Percentiles rank a stretch among this genome's conserved stretches.
These are phyloP conservation scores for Sphyrna mokarran DNA, from an alignment of 2,113 vertebrate species.

Conservation along the genomic window DNA sequence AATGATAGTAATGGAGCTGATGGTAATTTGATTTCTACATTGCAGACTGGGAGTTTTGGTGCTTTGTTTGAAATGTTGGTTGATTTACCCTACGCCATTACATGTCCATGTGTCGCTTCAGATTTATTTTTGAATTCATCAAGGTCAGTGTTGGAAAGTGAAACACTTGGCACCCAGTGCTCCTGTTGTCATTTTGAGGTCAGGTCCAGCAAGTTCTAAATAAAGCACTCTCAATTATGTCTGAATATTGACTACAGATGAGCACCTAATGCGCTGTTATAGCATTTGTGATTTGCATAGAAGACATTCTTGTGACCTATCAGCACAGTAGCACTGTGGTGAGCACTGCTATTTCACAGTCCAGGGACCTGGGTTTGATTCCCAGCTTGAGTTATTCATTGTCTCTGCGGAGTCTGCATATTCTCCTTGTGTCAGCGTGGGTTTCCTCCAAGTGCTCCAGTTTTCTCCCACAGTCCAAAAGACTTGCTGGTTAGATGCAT, in stretches of 20 bases:
- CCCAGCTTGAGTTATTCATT: too few species aligned
- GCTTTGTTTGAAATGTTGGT: background rate
- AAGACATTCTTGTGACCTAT: background rate
- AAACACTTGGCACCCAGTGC: background rate
- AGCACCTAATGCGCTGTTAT: background rate
- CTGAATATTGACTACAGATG: background rate
- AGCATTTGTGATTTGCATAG: background rate
- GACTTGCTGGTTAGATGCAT: too few species aligned
- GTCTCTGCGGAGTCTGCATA: too few species aligned
- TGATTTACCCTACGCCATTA: background rate
- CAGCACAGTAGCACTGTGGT: background rate
- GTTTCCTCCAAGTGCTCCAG: too few species aligned
- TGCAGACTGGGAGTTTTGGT: background rate
- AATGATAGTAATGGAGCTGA: background rate
- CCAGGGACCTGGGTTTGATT: too few species aligned
- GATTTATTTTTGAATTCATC: slow-evolving; percentile 9
- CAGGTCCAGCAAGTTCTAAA: slow-evolving; percentile 3
- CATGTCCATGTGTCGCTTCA: background rate
- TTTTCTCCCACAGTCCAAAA: too few species aligned
- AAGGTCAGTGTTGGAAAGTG: background rate
- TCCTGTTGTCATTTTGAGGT: background rate
- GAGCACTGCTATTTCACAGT: too few species aligned
- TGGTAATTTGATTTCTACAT: background rate
- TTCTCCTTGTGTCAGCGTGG: too few species aligned
- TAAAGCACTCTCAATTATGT: background rate